phyloP scores from a whole-genome alignment of 2,888 invertebrate species.

The Colostygia pectinataria region DNA sequence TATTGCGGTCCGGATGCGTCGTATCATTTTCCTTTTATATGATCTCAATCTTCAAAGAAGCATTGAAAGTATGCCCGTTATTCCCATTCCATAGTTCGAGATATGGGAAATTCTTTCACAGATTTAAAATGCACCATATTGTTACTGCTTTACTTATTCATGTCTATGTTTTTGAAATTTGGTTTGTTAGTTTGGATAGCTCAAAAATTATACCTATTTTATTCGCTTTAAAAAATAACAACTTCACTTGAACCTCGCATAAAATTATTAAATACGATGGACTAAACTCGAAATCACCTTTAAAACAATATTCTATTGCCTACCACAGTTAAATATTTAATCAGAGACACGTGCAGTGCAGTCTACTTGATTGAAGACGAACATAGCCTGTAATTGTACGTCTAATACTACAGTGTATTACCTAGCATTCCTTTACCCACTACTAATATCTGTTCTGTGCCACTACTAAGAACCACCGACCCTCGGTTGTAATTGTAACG shows the following conservation, averaged over 20 bases:
- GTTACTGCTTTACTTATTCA: background rate
- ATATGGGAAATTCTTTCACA: conserved; percentile 18
- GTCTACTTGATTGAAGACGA: conserved; percentile 11
- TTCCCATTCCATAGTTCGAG: conserved; percentile 20
- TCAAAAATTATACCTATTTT: no score
- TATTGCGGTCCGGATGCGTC: conserved; percentile 42
- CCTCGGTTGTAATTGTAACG: conserved; percentile 28
- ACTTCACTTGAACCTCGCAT: no score
- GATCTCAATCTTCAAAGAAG: conserved; percentile 33
- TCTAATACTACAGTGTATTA: conserved; percentile 7
- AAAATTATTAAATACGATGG: no score
- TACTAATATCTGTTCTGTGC: no score
- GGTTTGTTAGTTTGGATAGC: no score
- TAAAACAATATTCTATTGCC: conserved; percentile 1
- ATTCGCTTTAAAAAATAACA: no score
- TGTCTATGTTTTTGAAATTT: no score
- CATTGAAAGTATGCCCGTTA: conserved; percentile 28
- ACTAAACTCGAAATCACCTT: no score
- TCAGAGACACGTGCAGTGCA: conserved; percentile 8
- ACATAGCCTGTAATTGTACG: conserved; percentile 12
- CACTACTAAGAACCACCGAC: conserved; percentile 17
- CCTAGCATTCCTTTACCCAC: conserved; percentile 3
- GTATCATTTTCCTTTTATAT: conserved; percentile 37
- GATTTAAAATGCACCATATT: conserved; percentile 1
- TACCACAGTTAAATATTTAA: conserved; percentile 5